Evolutionary conservation across 2,113 vertebrate genomes (phyloP), one percentile per base, ranked within the genome.

Genomic region (Typhlomys cinereus): DNA sequence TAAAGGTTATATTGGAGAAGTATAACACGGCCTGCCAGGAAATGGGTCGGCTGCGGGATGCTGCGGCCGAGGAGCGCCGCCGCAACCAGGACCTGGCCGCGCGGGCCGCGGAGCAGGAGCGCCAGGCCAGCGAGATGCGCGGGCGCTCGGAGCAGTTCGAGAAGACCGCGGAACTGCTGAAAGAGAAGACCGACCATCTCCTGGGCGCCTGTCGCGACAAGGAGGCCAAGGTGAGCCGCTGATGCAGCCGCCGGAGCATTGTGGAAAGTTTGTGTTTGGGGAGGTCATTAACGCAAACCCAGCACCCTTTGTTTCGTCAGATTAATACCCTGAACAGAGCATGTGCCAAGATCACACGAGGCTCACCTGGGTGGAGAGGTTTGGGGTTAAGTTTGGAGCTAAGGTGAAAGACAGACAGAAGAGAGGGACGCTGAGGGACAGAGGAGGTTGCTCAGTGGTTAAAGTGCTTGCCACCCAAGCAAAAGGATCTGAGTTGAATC

Each of bases 181-280:
- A 52, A n/a, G 96, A 79, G 31, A 94, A 96, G 76, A 88, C n/a
- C 23, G 95, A 97, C 20, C 79, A 94, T 20, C 89, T 97, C 5
- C 25, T 81, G 2, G 93, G 70, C 4, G 95, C 96, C 50, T 97
- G 97, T 48, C 90, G 93, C 1, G 97, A 98, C 91, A 98, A 96
- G 96, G 98, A 98, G 4, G 90, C 52, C 29, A 98, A 98, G 98
- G 98, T 98, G 89, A 91, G 94, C 25, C 1, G 85, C 4, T 12
- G 8, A 8, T 74, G 9, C 18, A 7, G 59, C 41, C 10, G 2
- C 6, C 61, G 39, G 50, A 39, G 29, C 41, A 0, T 0, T 0
- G 23, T 1, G 39, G 39, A 9, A 31, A 8, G 31, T 48, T 23
- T 9, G 80, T 7, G 13, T 41, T 59, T 15, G 23, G 0, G 21